Conservation (phyloP, 37 sponge, comb jelly and placozoan genomes). For the Aphrocallistes beatrix region DNA sequence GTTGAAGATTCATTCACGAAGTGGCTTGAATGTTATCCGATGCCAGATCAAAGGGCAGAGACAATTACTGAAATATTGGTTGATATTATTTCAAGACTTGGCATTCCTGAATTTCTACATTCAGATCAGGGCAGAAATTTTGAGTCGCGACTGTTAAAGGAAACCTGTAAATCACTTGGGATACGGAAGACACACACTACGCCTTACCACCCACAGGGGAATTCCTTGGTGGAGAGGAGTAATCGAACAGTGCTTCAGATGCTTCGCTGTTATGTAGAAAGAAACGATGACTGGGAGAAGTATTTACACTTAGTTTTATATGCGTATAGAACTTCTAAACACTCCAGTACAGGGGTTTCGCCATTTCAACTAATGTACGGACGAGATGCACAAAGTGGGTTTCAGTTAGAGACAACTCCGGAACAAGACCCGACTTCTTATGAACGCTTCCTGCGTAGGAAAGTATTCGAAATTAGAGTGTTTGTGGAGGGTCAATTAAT, state of each 20-base stretch:
- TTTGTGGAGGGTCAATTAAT: conserved; percentile 7
- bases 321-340: no score
- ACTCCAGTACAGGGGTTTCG: background rate
- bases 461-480: background rate
- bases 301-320: conserved; percentile 33
- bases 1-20: conserved; percentile 36
- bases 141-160: conserved; percentile 24
- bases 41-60: conserved; percentile 35
- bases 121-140: conserved; percentile 52
- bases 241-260: conserved; percentile 39
- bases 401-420: background rate
- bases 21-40: conserved; percentile 39
- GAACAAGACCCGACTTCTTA: background rate
- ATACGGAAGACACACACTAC: conserved; percentile 31
- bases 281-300: conserved; percentile 43
- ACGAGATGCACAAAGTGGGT: background rate
- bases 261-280: conserved; percentile 28
- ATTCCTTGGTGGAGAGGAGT: conserved; percentile 52
- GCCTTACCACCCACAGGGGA: conserved; percentile 43
- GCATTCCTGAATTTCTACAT: conserved; percentile 28
- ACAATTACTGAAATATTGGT: conserved; percentile 26
- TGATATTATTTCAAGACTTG: conserved; percentile 24
- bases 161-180: conserved; percentile 41
- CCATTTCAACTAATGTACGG: conserved; percentile 24
- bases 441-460: background rate